Evolutionary conservation across 2,888 invertebrate genomes (phyloP).

Genomic region (Mantis religiosa): DNA sequence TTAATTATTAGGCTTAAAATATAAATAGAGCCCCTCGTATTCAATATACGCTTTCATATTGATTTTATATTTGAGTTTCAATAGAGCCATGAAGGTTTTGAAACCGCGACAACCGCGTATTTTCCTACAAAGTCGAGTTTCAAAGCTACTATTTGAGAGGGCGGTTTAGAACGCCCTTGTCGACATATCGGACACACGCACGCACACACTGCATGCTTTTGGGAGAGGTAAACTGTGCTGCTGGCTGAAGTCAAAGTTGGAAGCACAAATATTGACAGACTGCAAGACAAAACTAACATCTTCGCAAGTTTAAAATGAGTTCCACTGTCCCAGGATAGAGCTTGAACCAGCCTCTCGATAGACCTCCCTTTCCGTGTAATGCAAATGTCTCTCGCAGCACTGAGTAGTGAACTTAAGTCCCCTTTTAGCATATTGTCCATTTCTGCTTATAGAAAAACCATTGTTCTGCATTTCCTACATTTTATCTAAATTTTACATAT

Average conservation of each 20-base stretch:
- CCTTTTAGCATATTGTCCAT: not conserved
- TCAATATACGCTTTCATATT: too few species aligned
- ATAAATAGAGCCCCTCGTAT: too few species aligned
- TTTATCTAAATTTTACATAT: too few species aligned
- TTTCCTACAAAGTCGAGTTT: too few species aligned
- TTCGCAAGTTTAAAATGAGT: not conserved
- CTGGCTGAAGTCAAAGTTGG: not conserved
- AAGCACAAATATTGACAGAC: not conserved
- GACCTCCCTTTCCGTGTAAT: not conserved
- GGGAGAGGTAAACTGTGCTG: not conserved
- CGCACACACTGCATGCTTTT: not conserved
- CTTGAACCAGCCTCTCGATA: not conserved
- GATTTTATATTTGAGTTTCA: too few species aligned
- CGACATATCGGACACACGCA: not conserved
- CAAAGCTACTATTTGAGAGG: too few species aligned
- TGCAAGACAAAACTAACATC: not conserved
- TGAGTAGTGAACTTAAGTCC: not conserved
- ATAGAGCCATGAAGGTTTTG: too few species aligned
- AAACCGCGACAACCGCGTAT: too few species aligned
- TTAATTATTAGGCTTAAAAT: too few species aligned
- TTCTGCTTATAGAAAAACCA: not conserved
- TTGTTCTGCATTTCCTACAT: too few species aligned
- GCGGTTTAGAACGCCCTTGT: not conserved
- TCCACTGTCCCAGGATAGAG: not conserved
- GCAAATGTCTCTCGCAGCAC: not conserved